Conservation (phyloP, 2,888 invertebrate genomes). For the Hololepta plana region DNA sequence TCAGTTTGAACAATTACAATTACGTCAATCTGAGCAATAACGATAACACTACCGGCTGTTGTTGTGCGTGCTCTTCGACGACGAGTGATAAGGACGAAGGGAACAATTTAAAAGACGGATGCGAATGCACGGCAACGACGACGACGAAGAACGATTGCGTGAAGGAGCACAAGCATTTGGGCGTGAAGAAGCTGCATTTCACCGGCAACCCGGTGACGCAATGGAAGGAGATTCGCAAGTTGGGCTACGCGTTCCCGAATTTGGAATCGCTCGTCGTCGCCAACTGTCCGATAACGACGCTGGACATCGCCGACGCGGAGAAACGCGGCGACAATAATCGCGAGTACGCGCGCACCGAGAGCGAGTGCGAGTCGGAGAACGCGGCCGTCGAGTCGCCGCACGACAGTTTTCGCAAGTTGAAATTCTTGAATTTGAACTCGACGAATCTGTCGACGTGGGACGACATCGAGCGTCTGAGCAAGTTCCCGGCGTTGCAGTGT, state of each 20-base stretch:
- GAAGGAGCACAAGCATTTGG: constrained; percentile 32
- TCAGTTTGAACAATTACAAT: constrained; percentile 78
- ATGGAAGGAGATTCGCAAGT: constrained; percentile 68
- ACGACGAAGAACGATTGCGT: constrained; percentile 14
- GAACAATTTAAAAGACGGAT: no score
- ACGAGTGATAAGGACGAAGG: constrained; percentile 8
- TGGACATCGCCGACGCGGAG: constrained; percentile 18
- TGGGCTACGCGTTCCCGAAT: constrained; percentile 73
- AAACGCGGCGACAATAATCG: no score
- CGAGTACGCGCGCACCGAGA: constrained; percentile 24
- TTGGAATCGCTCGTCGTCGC: constrained; percentile 73
- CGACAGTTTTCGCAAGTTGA: constrained; percentile 46
- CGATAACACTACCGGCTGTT: constrained; percentile 13
- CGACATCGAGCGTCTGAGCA: constrained; percentile 70
- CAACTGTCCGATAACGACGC: constrained; percentile 57
- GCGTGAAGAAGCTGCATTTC: constrained; percentile 66
- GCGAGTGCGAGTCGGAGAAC: constrained; percentile 40
- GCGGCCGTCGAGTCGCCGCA: constrained; percentile 36
- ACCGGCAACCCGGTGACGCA: constrained; percentile 72
- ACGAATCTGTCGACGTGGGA: constrained; percentile 73
- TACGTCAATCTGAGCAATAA: constrained; percentile 46
- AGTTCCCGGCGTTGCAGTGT: constrained; percentile 67
- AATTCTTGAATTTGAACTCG: constrained; percentile 70
- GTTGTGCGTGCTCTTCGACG: not conserved
- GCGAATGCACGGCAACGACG: constrained; percentile 7